Evolutionary conservation across 2,113 vertebrate genomes (phyloP), one percentile per base, ranked within the genome.

Genomic region (Aptenodytes patagonicus): DNA sequence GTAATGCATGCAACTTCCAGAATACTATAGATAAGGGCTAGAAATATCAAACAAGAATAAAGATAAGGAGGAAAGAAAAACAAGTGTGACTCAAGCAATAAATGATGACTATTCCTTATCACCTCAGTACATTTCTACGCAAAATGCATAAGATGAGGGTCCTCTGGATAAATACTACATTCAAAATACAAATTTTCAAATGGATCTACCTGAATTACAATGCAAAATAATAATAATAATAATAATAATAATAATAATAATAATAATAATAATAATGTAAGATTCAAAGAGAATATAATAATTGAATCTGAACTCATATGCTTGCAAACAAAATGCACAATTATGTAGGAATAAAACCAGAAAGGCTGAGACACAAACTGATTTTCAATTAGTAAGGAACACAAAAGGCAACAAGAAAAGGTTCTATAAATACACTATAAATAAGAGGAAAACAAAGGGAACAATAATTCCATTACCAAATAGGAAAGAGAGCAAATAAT

Each of bases 1-100:
- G 36, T 77, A 95, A 94, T 95, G 72, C 87, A 91, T 83, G 58
- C 89, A 93, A 47, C 51, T 94, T 96, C 47, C 78, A 94, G 36
- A 95, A 76, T 72, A 66, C 34, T 44, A 52, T 11, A 75, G 93
- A 91, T 96, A 94, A 97, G 87, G 71, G 69, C 36, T 64, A 82
- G 62, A 92, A 97, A 97, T 93, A 97, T 62, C 26, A 89, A 95
- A 89, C 64, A 86, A 93, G 68, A 95, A 84, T 77, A 91, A 92
- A 83, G 83, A 95, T 95, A 94, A 97, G 81, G 38, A 88, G 17
- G 29, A 91, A 90, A 80, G 65, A 68, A 93, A 95, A 96, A 75
- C 60, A 96, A 95, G 72, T 54, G 57, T 77, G 55, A 55, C 58
- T 87, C 28, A 29, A 65, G 72, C 94, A 92, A 95, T 89, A 97